Percentiles rank a stretch among this genome's conserved stretches.
Conservation (phyloP, 2,888 invertebrate species). For the Ommatoiulus sabulosus region DNA sequence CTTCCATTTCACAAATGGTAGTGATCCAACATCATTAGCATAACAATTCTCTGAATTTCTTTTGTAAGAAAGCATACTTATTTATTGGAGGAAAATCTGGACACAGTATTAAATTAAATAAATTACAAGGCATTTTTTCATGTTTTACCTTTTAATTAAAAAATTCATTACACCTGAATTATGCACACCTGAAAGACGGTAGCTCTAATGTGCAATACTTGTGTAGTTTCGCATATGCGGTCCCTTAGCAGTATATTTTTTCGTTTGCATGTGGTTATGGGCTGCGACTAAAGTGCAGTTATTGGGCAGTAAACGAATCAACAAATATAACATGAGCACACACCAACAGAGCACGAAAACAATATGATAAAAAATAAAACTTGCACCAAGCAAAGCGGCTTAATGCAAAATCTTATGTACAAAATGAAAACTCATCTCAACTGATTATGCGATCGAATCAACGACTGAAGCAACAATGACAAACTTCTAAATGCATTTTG, state of each 20-base stretch:
- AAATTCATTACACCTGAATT: slow-evolving; percentile 25
- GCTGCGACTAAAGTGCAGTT: slow-evolving; percentile 5
- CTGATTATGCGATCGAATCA: not conserved
- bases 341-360: slow-evolving; percentile 17
- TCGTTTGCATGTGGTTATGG: not conserved
- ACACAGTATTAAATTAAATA: too few relatives aligned
- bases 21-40: too few relatives aligned
- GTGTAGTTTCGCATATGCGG: not conserved
- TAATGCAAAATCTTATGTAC: slow-evolving; percentile 17
- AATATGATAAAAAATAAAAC: not conserved
- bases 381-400: slow-evolving; percentile 25
- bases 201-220: slow-evolving; percentile 24
- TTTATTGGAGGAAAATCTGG: too few relatives aligned
- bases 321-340: slow-evolving; percentile 26
- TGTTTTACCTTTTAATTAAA: slow-evolving; percentile 7
- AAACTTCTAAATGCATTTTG: slow-evolving; percentile 14
- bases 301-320: slow-evolving; percentile 14
- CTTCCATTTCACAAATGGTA: too few relatives aligned
- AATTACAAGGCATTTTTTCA: not conserved
- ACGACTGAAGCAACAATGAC: not conserved
- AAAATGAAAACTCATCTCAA: not conserved
- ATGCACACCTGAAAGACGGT: slow-evolving; percentile 34
- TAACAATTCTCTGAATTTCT: too few relatives aligned
- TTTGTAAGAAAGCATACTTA: too few relatives aligned
- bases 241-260: not conserved